Conservation (phyloP, 1,140 invertebrate genomes). For the Cydia splendana region DNA sequence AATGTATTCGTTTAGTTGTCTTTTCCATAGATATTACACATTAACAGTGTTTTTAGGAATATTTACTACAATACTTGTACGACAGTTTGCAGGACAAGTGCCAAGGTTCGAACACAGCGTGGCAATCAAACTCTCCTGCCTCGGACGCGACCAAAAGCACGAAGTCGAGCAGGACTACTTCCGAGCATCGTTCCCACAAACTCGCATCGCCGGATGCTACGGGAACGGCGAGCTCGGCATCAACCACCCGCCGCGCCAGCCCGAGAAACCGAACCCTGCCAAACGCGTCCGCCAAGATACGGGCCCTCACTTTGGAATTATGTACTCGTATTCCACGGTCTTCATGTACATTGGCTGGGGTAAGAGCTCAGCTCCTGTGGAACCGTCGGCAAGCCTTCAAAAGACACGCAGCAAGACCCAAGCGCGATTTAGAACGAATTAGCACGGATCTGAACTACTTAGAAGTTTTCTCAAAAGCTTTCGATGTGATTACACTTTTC, state of each 20-base stretch:
- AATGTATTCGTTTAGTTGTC: too few relatives aligned
- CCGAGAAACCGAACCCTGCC: slow-evolving; percentile 32
- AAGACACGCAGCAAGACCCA: slow-evolving; percentile 30
- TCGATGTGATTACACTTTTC: background rate
- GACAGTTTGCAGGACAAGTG: slow-evolving; percentile 68
- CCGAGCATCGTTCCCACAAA: slow-evolving; percentile 62
- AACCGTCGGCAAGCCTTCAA: background rate
- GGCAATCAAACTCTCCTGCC: slow-evolving; percentile 70
- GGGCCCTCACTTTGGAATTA: slow-evolving; percentile 54
- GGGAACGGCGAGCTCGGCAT: slow-evolving; percentile 71
- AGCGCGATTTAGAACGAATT: slow-evolving; percentile 15
- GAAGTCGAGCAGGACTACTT: slow-evolving; percentile 64
- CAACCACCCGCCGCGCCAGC: slow-evolving; percentile 46
- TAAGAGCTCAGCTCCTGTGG: slow-evolving; percentile 43
- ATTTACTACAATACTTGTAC: slow-evolving; percentile 27
- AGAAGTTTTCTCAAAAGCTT: background rate
- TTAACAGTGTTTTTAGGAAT: too few relatives aligned
- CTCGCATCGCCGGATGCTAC: slow-evolving; percentile 65
- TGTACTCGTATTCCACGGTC: slow-evolving; percentile 70
- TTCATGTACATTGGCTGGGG: slow-evolving; percentile 73
- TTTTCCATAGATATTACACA: too few relatives aligned
- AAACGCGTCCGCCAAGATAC: slow-evolving; percentile 48
- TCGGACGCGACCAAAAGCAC: slow-evolving; percentile 67
- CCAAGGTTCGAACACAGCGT: slow-evolving; percentile 67
- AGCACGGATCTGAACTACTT: background rate